These are phyloP conservation scores for Polydesmus complanatus DNA, from an alignment of 2,888 invertebrate genomes.

Conservation along the genomic window DNA sequence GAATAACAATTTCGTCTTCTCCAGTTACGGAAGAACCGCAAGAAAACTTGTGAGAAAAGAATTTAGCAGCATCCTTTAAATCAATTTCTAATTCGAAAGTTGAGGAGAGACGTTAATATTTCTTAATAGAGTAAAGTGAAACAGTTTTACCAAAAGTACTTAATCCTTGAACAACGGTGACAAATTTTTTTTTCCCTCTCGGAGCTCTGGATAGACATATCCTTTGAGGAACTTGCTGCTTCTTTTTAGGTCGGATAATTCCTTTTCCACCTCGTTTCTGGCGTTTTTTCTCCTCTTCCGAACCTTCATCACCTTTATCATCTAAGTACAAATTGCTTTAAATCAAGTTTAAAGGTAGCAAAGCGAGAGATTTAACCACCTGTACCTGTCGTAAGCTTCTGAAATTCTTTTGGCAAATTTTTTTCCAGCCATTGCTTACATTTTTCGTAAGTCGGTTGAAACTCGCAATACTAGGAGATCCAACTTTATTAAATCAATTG, in stretches of 20 bases:
- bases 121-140: neutral
- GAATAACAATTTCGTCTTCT: conserved; percentile 98
- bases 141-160: conserved; percentile 66
- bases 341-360: conserved; percentile 13
- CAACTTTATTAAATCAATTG: too few relatives aligned
- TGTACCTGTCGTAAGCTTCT: conserved; percentile 48
- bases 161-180: conserved; percentile 91
- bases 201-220: conserved; percentile 77
- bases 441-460: conserved; percentile 92
- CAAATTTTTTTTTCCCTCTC: conserved; percentile 95
- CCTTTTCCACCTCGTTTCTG: conserved; percentile 97
- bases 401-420: conserved; percentile 83
- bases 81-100: conserved; percentile 63
- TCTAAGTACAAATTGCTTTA: conserved; percentile 8
- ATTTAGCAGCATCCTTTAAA: conserved; percentile 92
- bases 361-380: too few relatives aligned
- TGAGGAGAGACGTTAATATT: neutral
- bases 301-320: conserved; percentile 39
- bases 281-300: conserved; percentile 83
- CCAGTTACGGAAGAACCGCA: conserved; percentile 99
- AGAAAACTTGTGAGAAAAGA: conserved; percentile 93
- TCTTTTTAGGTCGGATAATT: conserved; percentile 86
- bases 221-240: conserved; percentile 73
- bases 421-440: conserved; percentile 94
- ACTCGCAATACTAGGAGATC: conserved; percentile 82